Conservation (phyloP, 2,113 vertebrate genomes). For the Diphyllodes magnificus region DNA sequence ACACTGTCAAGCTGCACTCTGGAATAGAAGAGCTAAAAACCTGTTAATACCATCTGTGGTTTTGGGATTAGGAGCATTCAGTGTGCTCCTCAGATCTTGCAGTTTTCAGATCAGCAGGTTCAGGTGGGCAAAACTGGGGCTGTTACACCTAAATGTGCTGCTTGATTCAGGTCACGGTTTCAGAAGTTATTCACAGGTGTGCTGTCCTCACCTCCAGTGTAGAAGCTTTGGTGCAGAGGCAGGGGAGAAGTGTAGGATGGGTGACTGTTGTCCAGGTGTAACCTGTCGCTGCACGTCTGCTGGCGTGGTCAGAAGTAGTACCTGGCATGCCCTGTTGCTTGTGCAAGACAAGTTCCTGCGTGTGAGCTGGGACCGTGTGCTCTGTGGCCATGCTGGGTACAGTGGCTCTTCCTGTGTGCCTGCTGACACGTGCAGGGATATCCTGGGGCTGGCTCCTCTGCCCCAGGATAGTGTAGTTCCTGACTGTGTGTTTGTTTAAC, state of each 20-base stretch:
- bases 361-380: rapidly evolving
- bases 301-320: background rate
- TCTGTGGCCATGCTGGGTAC: rapidly evolving
- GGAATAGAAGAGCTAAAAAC: background rate
- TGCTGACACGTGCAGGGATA: background rate
- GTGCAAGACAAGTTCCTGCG: background rate
- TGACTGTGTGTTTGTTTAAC: background rate
- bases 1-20: background rate
- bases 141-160: background rate
- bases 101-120: background rate
- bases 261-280: background rate
- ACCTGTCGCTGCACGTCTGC: background rate
- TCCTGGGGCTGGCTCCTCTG: background rate
- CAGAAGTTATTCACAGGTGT: background rate
- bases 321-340: background rate
- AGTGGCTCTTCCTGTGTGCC: background rate
- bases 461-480: background rate
- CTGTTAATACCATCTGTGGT: rapidly evolving
- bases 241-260: background rate
- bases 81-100: background rate
- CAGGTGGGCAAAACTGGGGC: background rate
- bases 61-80: background rate
- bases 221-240: background rate
- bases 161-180: background rate
- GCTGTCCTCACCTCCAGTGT: background rate